Percentiles rank a stretch among this genome's conserved stretches.
phyloP scores from a whole-genome alignment of 2,888 invertebrate genomes.

The Oeneis ivallda region DNA sequence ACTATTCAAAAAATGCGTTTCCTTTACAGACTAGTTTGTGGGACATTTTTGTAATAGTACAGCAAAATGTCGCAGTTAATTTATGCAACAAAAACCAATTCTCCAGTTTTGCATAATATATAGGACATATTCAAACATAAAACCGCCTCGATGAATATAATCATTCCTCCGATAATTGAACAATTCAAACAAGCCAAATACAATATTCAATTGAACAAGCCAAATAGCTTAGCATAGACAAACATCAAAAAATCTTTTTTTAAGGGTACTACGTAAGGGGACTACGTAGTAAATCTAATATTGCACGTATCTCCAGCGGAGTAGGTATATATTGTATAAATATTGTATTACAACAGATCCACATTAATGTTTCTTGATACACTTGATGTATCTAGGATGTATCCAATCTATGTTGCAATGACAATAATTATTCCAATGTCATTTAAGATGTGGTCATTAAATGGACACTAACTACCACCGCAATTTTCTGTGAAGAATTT shows the following conservation, averaged over 20 bases:
- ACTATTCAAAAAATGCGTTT: conserved; percentile 2
- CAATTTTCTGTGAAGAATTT: conserved; percentile 3
- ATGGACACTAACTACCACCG: conserved; percentile 3
- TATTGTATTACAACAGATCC: neutral
- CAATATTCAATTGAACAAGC: too few species aligned
- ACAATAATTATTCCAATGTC: conserved; percentile 3
- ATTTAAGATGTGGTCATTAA: conserved; percentile 17
- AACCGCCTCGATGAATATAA: too few species aligned
- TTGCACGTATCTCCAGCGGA: neutral
- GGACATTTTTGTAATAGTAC: conserved; percentile 1
- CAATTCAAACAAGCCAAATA: too few species aligned
- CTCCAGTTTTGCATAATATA: conserved; percentile 12
- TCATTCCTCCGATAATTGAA: too few species aligned
- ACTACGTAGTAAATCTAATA: neutral
- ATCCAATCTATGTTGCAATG: conserved; percentile 5
- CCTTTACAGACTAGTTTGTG: neutral
- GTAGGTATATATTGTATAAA: neutral
- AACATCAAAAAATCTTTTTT: too few species aligned
- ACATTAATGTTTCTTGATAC: conserved; percentile 1
- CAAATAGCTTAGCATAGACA: too few species aligned
- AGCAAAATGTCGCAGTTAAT: conserved; percentile 9
- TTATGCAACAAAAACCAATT: conserved; percentile 8
- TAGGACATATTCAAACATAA: neutral
- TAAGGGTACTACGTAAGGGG: too few species aligned
- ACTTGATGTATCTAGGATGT: conserved; percentile 7